Percentiles rank a stretch among this genome's conserved stretches.
Evolutionary conservation across 2,797 vertebrate species (phyloP).

Genomic region (Hippocampus kuda): DNA sequence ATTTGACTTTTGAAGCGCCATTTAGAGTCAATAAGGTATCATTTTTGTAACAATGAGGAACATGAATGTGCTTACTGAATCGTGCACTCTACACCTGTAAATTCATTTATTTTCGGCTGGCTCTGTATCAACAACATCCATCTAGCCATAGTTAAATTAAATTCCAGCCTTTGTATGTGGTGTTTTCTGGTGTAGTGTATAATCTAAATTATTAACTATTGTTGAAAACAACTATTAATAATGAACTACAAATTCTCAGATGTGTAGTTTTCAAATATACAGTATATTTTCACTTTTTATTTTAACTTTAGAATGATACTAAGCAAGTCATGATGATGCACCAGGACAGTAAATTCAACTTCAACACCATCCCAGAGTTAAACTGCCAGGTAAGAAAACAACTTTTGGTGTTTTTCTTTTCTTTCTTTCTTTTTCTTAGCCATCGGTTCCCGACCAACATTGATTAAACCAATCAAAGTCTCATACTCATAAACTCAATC

Average conservation of each 20-base stretch:
- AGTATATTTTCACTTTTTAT: neutral
- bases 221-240: neutral
- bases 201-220: no score
- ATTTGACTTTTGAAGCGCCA: neutral
- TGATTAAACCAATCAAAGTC: neutral
- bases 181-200: no score
- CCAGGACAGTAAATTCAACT: conserved; percentile 50
- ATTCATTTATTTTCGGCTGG: neutral
- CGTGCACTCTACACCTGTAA: neutral
- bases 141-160: neutral
- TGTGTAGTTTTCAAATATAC: neutral
- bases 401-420: neutral
- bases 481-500: neutral
- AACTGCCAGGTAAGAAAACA: conserved; percentile 42
- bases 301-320: conserved; percentile 52
- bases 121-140: neutral
- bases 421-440: neutral
- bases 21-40: conserved; percentile 6
- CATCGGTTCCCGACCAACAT: neutral
- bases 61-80: neutral
- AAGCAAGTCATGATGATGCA: conserved; percentile 78
- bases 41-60: neutral
- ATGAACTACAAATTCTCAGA: neutral
- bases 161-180: neutral
- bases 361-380: conserved; percentile 52